Conservation (phyloP, 2,888 invertebrate species). For the Apamea monoglypha region DNA sequence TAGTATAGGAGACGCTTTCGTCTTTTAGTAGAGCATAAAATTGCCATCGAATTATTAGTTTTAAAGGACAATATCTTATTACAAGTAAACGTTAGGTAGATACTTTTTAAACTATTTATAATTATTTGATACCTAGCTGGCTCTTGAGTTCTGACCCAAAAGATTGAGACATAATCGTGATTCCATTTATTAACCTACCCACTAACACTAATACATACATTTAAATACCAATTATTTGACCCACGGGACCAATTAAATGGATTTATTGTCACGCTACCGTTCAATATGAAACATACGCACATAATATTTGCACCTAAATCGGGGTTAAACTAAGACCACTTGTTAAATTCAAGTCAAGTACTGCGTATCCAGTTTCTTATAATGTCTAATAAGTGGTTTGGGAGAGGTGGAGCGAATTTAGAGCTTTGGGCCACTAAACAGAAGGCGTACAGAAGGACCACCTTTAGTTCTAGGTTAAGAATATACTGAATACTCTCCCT, state of each 20-base stretch:
- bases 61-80: background rate
- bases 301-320: constrained; percentile 46
- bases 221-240: constrained; percentile 22
- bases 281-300: constrained; percentile 26
- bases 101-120: background rate
- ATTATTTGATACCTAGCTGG: background rate
- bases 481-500: background rate
- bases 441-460: constrained; percentile 4
- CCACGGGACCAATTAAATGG: constrained; percentile 19
- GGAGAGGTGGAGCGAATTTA: constrained; percentile 61
- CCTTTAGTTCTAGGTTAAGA: background rate
- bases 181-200: background rate
- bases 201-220: constrained; percentile 28
- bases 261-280: constrained; percentile 24
- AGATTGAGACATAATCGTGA: constrained; percentile 9
- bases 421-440: constrained; percentile 30
- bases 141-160: constrained; percentile 5
- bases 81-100: background rate
- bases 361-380: constrained; percentile 59
- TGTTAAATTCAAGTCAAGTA: constrained; percentile 50
- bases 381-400: constrained; percentile 58
- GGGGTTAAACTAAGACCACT: constrained; percentile 51
- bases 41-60: background rate
- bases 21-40: background rate
- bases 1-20: no score